Conservation (phyloP, 2,888 invertebrate genomes). For the Deroplatys truncata region DNA sequence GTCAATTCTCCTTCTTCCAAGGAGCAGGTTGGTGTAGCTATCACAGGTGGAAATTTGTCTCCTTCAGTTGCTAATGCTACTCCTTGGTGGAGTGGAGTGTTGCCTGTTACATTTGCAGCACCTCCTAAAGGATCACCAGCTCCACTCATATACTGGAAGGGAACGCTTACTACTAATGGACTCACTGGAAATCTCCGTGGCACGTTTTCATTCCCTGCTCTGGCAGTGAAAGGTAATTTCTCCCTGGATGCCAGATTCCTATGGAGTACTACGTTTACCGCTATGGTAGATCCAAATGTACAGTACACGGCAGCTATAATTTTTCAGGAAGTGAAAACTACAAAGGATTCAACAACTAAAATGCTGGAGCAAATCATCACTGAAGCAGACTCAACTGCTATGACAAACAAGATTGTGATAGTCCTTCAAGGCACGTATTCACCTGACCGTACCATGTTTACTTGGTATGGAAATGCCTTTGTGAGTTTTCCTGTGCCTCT, state of each 20-base stretch:
- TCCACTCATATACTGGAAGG: background rate
- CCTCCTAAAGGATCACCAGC: background rate
- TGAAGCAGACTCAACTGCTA: background rate
- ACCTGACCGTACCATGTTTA: background rate
- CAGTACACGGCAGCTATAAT: background rate
- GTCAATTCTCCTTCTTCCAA: background rate
- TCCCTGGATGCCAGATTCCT: background rate
- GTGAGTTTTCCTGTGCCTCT: background rate
- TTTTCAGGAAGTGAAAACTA: background rate
- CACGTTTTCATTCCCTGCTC: background rate
- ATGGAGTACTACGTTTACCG: background rate
- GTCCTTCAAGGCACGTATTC: background rate
- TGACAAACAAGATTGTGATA: background rate
- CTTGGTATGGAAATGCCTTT: background rate
- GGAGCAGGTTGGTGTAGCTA: background rate
- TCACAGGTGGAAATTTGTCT: background rate
- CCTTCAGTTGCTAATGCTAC: background rate
- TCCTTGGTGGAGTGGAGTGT: background rate
- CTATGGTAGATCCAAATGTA: background rate
- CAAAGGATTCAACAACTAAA: background rate
- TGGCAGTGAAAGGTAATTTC: background rate
- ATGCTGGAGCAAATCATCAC: background rate
- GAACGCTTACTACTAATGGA: background rate
- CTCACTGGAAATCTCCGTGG: background rate
- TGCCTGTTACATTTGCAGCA: background rate